Percentiles rank a stretch among this genome's conserved stretches.
These are phyloP conservation scores for Lepidothrix coronata DNA, from an alignment of 2,113 vertebrate genomes.

Conservation along the genomic window DNA sequence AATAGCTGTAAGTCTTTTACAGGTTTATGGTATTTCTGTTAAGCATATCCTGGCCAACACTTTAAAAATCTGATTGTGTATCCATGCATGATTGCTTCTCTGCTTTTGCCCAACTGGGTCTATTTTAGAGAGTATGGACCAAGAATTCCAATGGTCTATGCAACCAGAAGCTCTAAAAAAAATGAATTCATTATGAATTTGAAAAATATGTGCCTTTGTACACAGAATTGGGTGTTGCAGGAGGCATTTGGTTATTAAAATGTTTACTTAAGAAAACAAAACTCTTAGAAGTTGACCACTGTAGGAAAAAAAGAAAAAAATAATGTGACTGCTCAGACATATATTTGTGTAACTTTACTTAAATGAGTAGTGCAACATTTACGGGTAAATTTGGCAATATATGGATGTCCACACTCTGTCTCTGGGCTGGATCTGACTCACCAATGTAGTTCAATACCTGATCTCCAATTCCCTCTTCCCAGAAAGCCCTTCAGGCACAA, in stretches of 20 bases:
- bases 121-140: background rate
- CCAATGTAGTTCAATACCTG: background rate
- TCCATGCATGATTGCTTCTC: background rate
- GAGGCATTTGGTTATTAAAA: background rate
- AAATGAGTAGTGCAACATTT: background rate
- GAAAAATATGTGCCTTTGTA: background rate
- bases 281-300: background rate
- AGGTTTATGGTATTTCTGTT: constrained; percentile 40
- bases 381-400: background rate
- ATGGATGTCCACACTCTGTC: background rate
- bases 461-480: background rate
- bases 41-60: background rate
- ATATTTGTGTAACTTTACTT: background rate
- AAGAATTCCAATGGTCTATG: background rate
- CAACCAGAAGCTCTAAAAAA: background rate
- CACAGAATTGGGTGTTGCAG: background rate
- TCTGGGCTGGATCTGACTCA: background rate
- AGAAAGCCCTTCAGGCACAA: background rate
- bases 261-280: background rate
- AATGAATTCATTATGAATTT: background rate
- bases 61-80: constrained; percentile 10
- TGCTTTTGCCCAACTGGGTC: background rate
- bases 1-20: constrained; percentile 43
- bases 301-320: background rate
- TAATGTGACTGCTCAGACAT: background rate